Base-by-base conservation (phyloP, 2,797 vertebrate genomes). In the Diplodus puntazzo region DNA sequence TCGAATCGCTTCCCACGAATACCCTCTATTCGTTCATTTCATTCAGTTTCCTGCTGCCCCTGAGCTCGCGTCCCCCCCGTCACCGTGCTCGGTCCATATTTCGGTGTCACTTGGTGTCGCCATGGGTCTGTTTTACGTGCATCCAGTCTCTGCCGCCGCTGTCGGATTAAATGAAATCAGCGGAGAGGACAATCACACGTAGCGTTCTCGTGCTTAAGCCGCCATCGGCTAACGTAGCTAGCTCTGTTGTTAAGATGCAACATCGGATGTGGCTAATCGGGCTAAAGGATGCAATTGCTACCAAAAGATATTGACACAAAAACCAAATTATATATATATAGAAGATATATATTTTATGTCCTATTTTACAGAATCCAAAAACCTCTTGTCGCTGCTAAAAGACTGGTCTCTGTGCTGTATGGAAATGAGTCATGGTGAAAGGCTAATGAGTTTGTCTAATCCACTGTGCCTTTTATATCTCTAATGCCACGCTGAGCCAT, bases 361-460 rank as follows among this genome's bases (percentile, higher is more conserved):
- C 12, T 11, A 43, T 13, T 43, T 43, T 43, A 43, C 10, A 43
- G 42, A 43, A 43, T 12, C 3, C 10, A 43, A 43, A 43, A 43
- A 3, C 42, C 11, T 43, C 42, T 43, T 43, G 7, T 48, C 23
- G 21, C 23, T 46, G 55, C 34, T 68, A 45, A 14, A 80, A 55
- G 66, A 20, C 68, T 8, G 23, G 21, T 20, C 55, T 42, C 67
- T 27, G 69, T 16, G 77, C 50, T 23, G 67, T 57, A 8, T 55
- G 42, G 66, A 69, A 82, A 84, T 75, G 84, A 87, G 66, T 82
- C 86, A 69, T 53, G 43, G 13, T 54, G 23, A 54, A 75, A 55
- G 65, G 49, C 67, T 81, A 82, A 83, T 73, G 81, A 81, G 65
- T 85, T 82, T n/a, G 25, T 57, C 49, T 77, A 70, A 86, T 84